Percentiles rank a stretch among this genome's conserved stretches.
Conservation (phyloP, 2,888 invertebrate species). For the Iphiclides podalirius region DNA sequence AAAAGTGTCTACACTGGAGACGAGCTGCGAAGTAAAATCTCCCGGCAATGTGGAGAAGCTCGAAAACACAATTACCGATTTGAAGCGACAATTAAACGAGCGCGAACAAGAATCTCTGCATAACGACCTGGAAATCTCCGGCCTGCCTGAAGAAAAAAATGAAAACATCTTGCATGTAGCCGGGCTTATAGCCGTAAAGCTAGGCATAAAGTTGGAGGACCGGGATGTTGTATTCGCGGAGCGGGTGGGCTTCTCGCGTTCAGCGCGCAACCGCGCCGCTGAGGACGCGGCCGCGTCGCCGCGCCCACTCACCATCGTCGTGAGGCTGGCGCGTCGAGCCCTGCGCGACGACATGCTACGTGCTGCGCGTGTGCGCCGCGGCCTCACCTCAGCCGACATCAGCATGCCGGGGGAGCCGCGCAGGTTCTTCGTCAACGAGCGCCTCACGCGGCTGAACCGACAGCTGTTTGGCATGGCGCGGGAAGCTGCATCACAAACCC, state of each 20-base stretch:
- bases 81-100: not conserved
- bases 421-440: not conserved
- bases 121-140: not conserved
- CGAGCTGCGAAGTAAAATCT: too few relatives aligned
- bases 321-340: not conserved
- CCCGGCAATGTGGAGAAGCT: not conserved
- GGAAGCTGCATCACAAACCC: slow-evolving; percentile 1
- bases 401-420: not conserved
- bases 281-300: not conserved
- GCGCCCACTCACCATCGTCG: not conserved
- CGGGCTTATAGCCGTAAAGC: not conserved
- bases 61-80: not conserved
- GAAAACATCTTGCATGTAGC: not conserved
- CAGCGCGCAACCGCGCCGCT: not conserved
- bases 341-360: not conserved
- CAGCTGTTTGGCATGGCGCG: not conserved
- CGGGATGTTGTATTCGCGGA: too few relatives aligned
- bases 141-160: not conserved
- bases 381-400: slow-evolving; percentile 6
- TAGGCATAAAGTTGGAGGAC: not conserved
- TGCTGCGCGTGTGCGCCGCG: slow-evolving; percentile 6
- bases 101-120: not conserved
- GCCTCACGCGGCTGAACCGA: not conserved
- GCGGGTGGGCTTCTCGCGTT: not conserved
- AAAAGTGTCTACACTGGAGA: too few relatives aligned